Base-by-base conservation (phyloP, 1,140 invertebrate genomes). In the Listronotus bonariensis region DNA sequence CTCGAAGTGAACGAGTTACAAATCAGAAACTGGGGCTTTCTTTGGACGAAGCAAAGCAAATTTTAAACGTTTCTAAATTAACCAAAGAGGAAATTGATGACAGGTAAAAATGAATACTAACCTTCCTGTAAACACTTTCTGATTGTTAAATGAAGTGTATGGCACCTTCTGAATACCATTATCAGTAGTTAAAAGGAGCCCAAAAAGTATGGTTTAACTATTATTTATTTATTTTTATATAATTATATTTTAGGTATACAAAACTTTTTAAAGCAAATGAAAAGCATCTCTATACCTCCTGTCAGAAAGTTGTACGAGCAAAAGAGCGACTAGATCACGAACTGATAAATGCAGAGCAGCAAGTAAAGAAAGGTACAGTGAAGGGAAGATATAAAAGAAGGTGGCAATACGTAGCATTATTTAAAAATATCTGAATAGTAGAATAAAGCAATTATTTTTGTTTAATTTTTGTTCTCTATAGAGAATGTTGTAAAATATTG, bases 251-350 rank as follows among this genome's bases (percentile, higher is more conserved):
- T 65, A 65, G 62, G 66, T 99, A 91, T 77, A 88, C 97, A 60
- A 89, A 92, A 77, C 82, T 99, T 20, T 97, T 98, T 81, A 85
- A 86, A 65, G 87, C 89, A 0, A 99, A 99, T 79, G 96, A 98
- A 45, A 95, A 79, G 71, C 85, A 0, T 97, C 96, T 0, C 96
- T 99, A 76, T 99, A 99, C 80, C 74, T 99, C 36, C 97, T 98
- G 80, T 98, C 96, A 3, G 99, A 99, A n/a, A 86, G 85, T 97
- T n/a, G 90, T 93, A 7, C 82, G 95, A 76, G 95, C 95, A 0
- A 97, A 96, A 79, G 95, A 97, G 81, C 83, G 95, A 72, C 81
- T 97, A 65, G 93, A 97, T 68, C 83, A 89, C 52, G 95, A 97
- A 81, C 58, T 89, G 2, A 75, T 79, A 68, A 65, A 58, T 38